phyloP scores from a whole-genome alignment of 2,888 invertebrate genomes.

The Trisateles emortualis region DNA sequence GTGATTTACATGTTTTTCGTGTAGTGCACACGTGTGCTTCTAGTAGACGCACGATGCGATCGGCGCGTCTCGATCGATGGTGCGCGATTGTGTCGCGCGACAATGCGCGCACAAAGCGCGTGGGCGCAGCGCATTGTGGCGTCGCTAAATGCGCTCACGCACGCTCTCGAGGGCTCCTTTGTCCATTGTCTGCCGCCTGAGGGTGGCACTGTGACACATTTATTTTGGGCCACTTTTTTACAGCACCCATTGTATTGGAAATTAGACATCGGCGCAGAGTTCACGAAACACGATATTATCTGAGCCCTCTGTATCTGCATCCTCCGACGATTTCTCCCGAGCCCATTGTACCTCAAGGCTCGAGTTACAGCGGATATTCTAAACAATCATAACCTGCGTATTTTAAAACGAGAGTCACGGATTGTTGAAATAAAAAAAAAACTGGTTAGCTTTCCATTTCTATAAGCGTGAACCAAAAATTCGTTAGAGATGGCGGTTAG shows the following conservation, averaged over 20 bases:
- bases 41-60: constrained; percentile 48
- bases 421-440: constrained; percentile 69
- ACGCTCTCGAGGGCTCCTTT: constrained; percentile 70
- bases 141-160: constrained; percentile 66
- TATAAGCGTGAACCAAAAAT: constrained; percentile 67
- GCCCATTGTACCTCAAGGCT: constrained; percentile 60
- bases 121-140: constrained; percentile 77
- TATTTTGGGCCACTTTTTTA: constrained; percentile 84
- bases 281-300: constrained; percentile 84
- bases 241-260: constrained; percentile 83
- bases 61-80: constrained; percentile 61
- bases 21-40: constrained; percentile 45
- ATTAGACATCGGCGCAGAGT: constrained; percentile 82
- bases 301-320: constrained; percentile 67
- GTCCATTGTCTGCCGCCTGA: constrained; percentile 80
- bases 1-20: constrained; percentile 76
- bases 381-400: constrained; percentile 51
- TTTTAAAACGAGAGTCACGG: constrained; percentile 43
- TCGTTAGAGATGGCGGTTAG: constrained; percentile 61
- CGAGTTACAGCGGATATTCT: constrained; percentile 61
- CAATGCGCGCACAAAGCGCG: constrained; percentile 64
- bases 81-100: constrained; percentile 66
- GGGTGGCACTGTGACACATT: constrained; percentile 86
- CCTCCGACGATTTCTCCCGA: constrained; percentile 69
- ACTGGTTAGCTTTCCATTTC: constrained; percentile 83